These are phyloP conservation scores for Stenoptilia bipunctidactyla DNA, from an alignment of 2,888 invertebrate species.

Conservation along the genomic window DNA sequence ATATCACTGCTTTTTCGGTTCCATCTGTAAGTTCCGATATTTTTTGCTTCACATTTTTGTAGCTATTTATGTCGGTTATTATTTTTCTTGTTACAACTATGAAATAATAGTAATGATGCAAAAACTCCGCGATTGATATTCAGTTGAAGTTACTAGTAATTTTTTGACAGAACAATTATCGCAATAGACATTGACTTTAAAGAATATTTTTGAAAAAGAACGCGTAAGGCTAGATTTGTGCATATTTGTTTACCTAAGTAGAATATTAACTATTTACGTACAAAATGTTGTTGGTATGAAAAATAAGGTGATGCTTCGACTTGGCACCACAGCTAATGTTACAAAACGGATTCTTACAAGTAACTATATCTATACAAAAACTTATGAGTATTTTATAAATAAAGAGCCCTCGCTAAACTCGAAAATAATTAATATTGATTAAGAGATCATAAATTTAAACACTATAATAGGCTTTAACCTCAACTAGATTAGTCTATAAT, in stretches of 20 bases:
- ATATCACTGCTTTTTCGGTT: slow-evolving; percentile 32
- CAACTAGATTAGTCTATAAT: slow-evolving; percentile 62
- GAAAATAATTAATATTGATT: slow-evolving; percentile 70
- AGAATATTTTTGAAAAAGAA: slow-evolving; percentile 9
- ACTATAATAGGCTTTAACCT: slow-evolving; percentile 47
- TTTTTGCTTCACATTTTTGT: slow-evolving; percentile 10
- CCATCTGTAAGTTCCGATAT: slow-evolving; percentile 12
- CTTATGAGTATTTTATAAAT: slow-evolving; percentile 71
- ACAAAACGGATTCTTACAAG: slow-evolving; percentile 30
- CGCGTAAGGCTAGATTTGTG: slow-evolving; percentile 29
- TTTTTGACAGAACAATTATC: slow-evolving; percentile 3
- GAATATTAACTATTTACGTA: slow-evolving; percentile 17
- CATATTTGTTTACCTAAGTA: slow-evolving; percentile 32
- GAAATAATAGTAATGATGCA: too few species aligned
- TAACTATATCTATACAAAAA: slow-evolving; percentile 51
- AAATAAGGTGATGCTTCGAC: slow-evolving; percentile 4
- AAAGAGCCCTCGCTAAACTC: slow-evolving; percentile 49
- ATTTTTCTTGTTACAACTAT: too few species aligned
- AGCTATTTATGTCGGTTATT: slow-evolving; percentile 6
- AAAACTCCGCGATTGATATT: slow-evolving; percentile 11
- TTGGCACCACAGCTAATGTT: slow-evolving; percentile 7
- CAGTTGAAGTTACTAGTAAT: background rate
- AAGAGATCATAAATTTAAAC: slow-evolving; percentile 68
- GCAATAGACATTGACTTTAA: background rate
- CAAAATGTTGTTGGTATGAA: background rate